A percentile compares a stretch with the other conserved stretches of the same genome.
phyloP scores from a whole-genome alignment of 1,140 invertebrate genomes.

The Zaprionus vittiger region DNA sequence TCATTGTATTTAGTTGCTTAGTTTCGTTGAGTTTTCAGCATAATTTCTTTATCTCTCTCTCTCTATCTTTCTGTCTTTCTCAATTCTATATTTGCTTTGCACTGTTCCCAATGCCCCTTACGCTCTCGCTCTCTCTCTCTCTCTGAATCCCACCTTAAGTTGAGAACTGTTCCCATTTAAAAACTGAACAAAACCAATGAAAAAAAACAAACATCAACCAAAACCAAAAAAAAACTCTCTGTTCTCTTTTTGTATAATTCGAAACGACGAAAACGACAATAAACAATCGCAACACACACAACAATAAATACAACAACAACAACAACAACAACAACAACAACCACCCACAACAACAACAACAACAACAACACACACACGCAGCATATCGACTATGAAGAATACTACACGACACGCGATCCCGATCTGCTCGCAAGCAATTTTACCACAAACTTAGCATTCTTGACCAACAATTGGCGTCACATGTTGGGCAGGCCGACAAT shows the following conservation, averaged over 20 bases:
- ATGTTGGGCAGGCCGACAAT: conserved; percentile 95
- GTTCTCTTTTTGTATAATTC: conserved; percentile 49
- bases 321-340: conserved; percentile 26
- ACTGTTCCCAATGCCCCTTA: conserved; percentile 5
- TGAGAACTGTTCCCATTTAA: conserved; percentile 8
- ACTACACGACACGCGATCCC: conserved; percentile 96
- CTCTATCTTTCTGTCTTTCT: neutral
- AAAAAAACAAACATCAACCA: conserved; percentile 2
- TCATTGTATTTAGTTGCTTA: conserved; percentile 20
- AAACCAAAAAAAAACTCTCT: conserved; percentile 17
- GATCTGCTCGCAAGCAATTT: conserved; percentile 94
- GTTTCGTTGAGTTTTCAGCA: conserved; percentile 4
- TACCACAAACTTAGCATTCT: conserved; percentile 94
- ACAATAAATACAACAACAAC: conserved; percentile 12
- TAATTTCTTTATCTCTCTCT: conserved; percentile 11
- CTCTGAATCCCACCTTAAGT: neutral
- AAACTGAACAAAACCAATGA: conserved; percentile 9
- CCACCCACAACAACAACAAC: conserved; percentile 16
- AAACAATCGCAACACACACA: conserved; percentile 25
- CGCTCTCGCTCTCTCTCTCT: conserved; percentile 12
- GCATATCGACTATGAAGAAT: conserved; percentile 97
- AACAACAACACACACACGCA: conserved; percentile 84
- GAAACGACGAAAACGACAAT: conserved; percentile 39
- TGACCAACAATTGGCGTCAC: conserved; percentile 96
- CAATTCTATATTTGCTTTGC: conserved; percentile 26